A percentile compares a stretch with the other conserved stretches of the same genome.
Conservation (phyloP, 2,888 invertebrate genomes). For the Vandiemenella viatica region DNA sequence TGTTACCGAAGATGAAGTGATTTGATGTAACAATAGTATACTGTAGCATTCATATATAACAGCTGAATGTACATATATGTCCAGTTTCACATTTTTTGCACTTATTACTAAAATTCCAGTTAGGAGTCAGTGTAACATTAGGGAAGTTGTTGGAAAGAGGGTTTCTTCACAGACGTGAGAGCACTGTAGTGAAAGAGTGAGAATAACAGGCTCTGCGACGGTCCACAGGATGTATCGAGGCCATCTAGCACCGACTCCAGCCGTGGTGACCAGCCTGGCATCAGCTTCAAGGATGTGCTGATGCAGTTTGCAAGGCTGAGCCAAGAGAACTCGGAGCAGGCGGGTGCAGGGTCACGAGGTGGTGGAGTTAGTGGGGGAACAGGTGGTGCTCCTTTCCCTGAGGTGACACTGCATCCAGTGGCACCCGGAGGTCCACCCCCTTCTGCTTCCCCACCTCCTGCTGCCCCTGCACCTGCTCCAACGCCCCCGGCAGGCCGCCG, state of each 20-base stretch:
- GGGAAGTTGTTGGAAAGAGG: too few relatives aligned
- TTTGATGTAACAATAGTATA: too few relatives aligned
- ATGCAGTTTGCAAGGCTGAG: constrained; percentile 55
- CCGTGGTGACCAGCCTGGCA: constrained; percentile 27
- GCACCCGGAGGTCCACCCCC: constrained; percentile 24
- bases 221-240: constrained; percentile 28
- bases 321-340: constrained; percentile 21
- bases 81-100: too few relatives aligned
- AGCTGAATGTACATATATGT: too few relatives aligned
- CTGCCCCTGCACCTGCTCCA: too few relatives aligned
- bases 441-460: constrained; percentile 32
- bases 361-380: constrained; percentile 17
- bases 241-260: constrained; percentile 38
- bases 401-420: constrained; percentile 64
- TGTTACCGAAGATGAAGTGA: too few relatives aligned
- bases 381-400: constrained; percentile 57
- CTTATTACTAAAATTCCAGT: too few relatives aligned
- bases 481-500: constrained; percentile 29
- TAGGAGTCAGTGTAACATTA: too few relatives aligned
- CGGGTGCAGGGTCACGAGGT: constrained; percentile 22
- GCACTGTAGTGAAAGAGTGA: too few relatives aligned
- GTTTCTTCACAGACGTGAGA: too few relatives aligned
- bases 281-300: constrained; percentile 39
- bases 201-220: too few relatives aligned
- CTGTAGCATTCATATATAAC: too few relatives aligned